Conservation (phyloP, 2,113 vertebrate species). For the Speoplatyrhinus poulsoni region DNA sequence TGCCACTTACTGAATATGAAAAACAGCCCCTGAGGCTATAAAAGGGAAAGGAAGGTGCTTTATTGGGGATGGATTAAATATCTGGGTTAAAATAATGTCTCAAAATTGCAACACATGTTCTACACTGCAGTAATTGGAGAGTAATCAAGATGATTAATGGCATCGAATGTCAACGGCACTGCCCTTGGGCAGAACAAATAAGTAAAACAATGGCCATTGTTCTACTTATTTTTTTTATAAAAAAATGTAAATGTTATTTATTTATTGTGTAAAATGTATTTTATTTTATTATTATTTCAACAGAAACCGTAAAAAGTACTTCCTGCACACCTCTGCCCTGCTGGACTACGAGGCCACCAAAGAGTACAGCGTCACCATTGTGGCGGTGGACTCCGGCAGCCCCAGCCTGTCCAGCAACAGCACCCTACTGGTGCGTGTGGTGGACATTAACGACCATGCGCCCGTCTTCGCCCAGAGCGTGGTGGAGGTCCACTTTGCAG, state of each 20-base stretch:
- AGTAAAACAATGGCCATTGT: too few species aligned
- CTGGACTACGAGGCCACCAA: slow-evolving; percentile 91
- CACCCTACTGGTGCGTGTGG: slow-evolving; percentile 88
- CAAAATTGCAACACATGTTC: too few species aligned
- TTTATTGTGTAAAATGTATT: too few species aligned
- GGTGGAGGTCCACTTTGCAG: slow-evolving; percentile 90
- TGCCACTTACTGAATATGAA: slow-evolving; percentile 18
- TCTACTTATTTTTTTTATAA: too few species aligned
- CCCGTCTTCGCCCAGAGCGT: slow-evolving; percentile 85
- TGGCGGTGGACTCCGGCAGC: slow-evolving; percentile 93
- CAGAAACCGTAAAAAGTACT: slow-evolving; percentile 94
- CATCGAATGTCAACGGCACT: not conserved
- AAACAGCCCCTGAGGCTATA: slow-evolving; percentile 33
- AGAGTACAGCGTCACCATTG: slow-evolving; percentile 92
- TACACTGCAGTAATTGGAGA: too few species aligned
- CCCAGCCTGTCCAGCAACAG: slow-evolving; percentile 95
- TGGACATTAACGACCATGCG: slow-evolving; percentile 93
- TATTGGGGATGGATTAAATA: not conserved
- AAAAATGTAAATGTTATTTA: too few species aligned
- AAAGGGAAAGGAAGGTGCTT: slow-evolving; percentile 5
- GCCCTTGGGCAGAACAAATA: too few species aligned
- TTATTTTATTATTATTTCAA: not conserved
- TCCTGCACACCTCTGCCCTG: slow-evolving; percentile 92
- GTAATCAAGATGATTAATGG: not conserved
- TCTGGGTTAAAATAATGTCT: too few species aligned